Conservation (phyloP, 2,797 vertebrate genomes). For the Mastacembelus armatus region DNA sequence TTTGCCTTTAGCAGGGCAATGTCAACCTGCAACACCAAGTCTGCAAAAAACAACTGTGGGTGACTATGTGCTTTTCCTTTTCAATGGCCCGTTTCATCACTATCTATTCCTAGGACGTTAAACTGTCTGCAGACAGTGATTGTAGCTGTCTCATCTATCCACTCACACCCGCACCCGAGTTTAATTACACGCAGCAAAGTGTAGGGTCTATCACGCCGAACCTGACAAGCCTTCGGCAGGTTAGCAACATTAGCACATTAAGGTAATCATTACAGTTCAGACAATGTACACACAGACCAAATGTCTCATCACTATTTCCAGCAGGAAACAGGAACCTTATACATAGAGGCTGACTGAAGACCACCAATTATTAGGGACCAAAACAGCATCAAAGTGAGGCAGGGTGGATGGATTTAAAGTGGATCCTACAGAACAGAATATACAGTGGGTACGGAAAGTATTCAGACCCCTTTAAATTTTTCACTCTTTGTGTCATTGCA, state of each 20-base stretch:
- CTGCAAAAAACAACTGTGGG: background rate
- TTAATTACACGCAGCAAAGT: conserved; percentile 38
- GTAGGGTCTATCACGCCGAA: conserved; percentile 7
- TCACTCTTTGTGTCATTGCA: no score
- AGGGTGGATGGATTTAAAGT: background rate
- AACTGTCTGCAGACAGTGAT: conserved; percentile 3
- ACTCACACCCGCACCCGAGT: background rate
- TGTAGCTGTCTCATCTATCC: background rate
- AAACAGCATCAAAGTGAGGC: background rate
- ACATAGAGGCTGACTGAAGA: conserved; percentile 20
- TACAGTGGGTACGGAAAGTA: no score
- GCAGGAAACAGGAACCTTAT: conserved; percentile 21
- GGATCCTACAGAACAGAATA: background rate
- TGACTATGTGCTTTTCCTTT: background rate
- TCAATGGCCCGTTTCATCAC: background rate
- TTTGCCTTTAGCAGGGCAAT: background rate
- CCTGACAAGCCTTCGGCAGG: conserved; percentile 25
- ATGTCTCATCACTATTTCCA: conserved; percentile 7
- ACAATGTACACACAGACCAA: background rate
- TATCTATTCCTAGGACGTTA: conserved; percentile 40
- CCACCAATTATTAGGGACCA: conserved; percentile 13
- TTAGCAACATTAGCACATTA: conserved; percentile 36
- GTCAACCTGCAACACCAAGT: no score
- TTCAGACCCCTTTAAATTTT: no score
- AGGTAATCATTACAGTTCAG: conserved; percentile 35